Base-by-base conservation (phyloP, 2,888 invertebrate genomes). In the Acleris emargana region DNA sequence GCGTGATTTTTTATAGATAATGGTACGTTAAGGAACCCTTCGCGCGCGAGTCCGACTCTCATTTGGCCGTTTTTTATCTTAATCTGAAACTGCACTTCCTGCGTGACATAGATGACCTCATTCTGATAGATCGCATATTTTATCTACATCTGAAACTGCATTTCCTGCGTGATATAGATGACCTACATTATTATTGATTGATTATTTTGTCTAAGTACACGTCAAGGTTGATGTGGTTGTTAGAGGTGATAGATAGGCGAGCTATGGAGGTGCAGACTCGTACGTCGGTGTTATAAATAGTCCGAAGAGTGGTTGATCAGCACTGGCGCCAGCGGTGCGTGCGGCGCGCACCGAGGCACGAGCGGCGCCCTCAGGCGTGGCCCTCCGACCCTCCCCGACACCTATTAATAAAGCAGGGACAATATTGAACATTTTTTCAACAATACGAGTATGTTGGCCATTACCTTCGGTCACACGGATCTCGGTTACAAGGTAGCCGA, bases 291-390 rank as follows among this genome's bases (percentile, higher is more conserved):
- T 79, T 88, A 89, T 89, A 86, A 85, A 84, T 89, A 88, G 83
- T 70, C 55, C 68, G 64, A 70, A 67, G 73, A 74, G 77, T 77
- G 79, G 78, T 77, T 73, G 76, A 67, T 75, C 74, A 73, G 71
- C 72, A 72, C 79, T 58, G 68, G 64, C 80, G 77, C 67, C 85
- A 88, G 67, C 81, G 87, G 88, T 88, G 89, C 91, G 91, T 84
- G 80, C 78, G 80, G 81, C 72, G 62, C 76, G 62, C 76, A 73
- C 38, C 64, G 52, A 51, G 61, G 52, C 67, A 67, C 67, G 77
- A 82, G 80, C 75, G 71, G 73, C 64, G 76, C 83, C 79, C 71
- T 87, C 80, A 83, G 78, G 85, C 89, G 83, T 89, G 78, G 81
- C 78, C 75, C 76, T 72, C 66, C 76, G 71, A 72, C 69, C 69